Conservation (phyloP, 2,113 vertebrate genomes). For the Vicugna pacos region DNA sequence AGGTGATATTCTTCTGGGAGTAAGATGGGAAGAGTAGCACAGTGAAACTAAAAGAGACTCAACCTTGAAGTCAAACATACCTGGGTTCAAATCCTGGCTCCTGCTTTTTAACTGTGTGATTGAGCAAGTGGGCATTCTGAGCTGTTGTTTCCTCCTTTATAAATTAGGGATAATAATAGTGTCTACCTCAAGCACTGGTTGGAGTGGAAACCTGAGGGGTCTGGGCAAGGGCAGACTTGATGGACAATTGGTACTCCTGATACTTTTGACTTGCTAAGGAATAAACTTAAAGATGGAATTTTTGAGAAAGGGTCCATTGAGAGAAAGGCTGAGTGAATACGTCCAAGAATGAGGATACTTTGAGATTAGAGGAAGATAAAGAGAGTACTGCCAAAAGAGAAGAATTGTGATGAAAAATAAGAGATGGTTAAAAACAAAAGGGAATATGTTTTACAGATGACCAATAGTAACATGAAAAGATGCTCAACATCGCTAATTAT, state of each 20-base stretch:
- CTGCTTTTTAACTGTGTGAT: slow-evolving; percentile 25
- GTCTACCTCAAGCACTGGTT: neutral
- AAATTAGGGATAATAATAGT: neutral
- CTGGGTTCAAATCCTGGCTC: neutral
- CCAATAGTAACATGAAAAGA: no score
- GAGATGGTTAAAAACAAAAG: neutral
- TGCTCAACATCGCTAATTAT: no score
- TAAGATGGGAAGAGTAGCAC: neutral
- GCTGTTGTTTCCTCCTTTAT: neutral
- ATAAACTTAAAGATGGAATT: neutral
- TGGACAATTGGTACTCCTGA: neutral
- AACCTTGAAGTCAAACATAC: neutral
- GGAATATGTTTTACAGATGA: neutral
- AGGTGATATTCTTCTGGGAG: neutral
- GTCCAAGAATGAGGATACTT: neutral
- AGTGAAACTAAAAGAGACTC: neutral
- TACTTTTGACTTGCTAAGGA: neutral
- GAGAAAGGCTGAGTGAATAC: slow-evolving; percentile 19
- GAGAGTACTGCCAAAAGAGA: neutral
- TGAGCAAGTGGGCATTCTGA: neutral
- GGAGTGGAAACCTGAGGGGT: neutral
- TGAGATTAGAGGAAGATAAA: neutral
- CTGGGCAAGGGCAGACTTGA: neutral
- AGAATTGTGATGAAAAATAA: slow-evolving; percentile 13
- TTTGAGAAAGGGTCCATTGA: neutral